Percentiles rank a stretch among this genome's conserved stretches.
Conservation (phyloP, 1,140 invertebrate genomes). For the Tetragnatha versicolor region DNA sequence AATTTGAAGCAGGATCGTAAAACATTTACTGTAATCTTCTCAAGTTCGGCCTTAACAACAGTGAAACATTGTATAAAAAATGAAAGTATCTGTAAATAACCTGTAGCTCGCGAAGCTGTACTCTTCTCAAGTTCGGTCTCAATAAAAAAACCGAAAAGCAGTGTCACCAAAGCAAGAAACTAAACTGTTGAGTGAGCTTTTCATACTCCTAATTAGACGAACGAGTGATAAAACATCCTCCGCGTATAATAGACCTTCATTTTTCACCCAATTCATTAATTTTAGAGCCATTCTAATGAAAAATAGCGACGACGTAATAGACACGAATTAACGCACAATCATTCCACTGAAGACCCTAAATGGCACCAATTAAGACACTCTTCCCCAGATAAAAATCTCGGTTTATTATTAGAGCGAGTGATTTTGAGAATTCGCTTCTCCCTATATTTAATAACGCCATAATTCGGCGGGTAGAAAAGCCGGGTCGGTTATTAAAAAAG, state of each 20-base stretch:
- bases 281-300: conserved; percentile 25
- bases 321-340: conserved; percentile 22
- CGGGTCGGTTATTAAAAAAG: conserved; percentile 46
- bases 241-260: not conserved
- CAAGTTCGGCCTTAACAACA: too few relatives aligned
- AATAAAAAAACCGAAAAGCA: too few relatives aligned
- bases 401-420: conserved; percentile 48
- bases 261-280: conserved; percentile 47
- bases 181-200: too few relatives aligned
- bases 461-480: conserved; percentile 10
- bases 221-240: not conserved
- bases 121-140: too few relatives aligned
- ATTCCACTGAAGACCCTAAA: conserved; percentile 29
- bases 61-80: too few relatives aligned
- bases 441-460: conserved; percentile 44
- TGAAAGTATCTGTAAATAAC: too few relatives aligned
- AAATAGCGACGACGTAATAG: conserved; percentile 35
- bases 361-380: conserved; percentile 37
- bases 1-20: too few relatives aligned
- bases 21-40: too few relatives aligned
- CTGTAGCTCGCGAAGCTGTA: too few relatives aligned
- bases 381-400: conserved; percentile 40
- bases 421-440: conserved; percentile 25
- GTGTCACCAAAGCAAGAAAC: too few relatives aligned
- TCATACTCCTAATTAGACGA: conserved; percentile 3